Evolutionary conservation across 2,888 invertebrate genomes (phyloP), one percentile per base, ranked within the genome.

Genomic region (Elmis aenea): DNA sequence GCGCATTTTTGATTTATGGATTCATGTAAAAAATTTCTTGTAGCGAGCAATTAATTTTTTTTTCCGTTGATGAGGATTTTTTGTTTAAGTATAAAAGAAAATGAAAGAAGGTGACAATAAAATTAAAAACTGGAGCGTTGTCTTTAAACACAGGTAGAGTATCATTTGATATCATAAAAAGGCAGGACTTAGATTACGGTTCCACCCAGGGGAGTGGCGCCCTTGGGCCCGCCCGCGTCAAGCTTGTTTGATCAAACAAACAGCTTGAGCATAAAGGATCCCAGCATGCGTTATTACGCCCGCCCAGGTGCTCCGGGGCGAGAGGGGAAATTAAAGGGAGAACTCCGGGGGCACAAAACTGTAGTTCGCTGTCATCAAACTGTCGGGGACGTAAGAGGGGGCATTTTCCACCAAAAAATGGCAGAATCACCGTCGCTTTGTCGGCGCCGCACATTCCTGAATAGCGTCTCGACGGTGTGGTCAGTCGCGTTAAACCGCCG

Each of bases 301-400:
- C 74, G 73, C 72, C 70, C 74, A 73, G 73, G 70, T 71, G 71
- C 64, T 64, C 45, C 58, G 66, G 64, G 69, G 69, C 70, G 70
- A 53, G 58, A 56, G 57, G 51, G 48, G 46, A 47, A 41, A 38
- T 26, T 37, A 34, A 38, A 49, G 45, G 47, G 39, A 39, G 36
- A 38, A 59, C 40, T 41, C 35, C 41, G 38, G 36, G 45, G 40
- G 58, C 58, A 60, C 59, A 59, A 61, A 59, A 61, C 62, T 59
- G 57, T 54, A 57, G 57, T 60, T 51, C 58, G 63, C 59, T 63
- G 63, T 64, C 56, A 56, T 59, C 64, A 59, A 50, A 45, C 41
- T 38, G 47, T 22, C 49, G 52, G 51, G 55, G 57, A 49, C 50
- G 47, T 43, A 52, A 46, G 45, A 34, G 50, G 50, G 47, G 50